Evolutionary conservation across 2,797 vertebrate genomes (phyloP), one percentile per base, ranked within the genome.

Genomic region (Corythornis leucogaster): DNA sequence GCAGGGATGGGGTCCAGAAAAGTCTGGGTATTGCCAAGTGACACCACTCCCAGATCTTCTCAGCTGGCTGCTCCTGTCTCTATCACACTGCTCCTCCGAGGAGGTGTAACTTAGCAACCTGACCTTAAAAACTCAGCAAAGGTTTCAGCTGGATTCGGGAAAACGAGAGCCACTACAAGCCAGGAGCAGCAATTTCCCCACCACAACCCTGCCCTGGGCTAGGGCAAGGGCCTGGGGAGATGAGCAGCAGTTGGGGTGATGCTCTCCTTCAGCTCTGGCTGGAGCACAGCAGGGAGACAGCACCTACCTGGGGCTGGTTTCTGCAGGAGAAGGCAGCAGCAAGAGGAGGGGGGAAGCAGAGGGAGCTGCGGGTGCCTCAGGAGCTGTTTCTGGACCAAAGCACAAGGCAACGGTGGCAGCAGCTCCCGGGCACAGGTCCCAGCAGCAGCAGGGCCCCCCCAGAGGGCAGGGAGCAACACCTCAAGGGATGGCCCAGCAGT

Each of bases 21-120:
- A 68, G 42, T 30, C 30, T 1, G 0, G 33, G 12, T 53, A 51
- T 2, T 71, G 74, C 51, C 54, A 8, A 61, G 45, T 63, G 77
- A 61, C 73, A 57, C 40, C 7, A 3, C 71, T 59, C 28, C 40
- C 31, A 51, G 33, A 58, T 28, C 80, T 20, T 63, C 76, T 53
- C 3, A 73, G 61, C 8, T 1, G 0, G 53, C 50, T 59, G 68
- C 59, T 91, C 85, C 71, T 66, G 69, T 51, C 70, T 38, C 15
- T 15, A 76, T 22, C 18, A 42, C 2, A 0, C 53, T 64, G 26
- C 77, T 88, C 43, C 86, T 92, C 77, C 63, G 16, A 85, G 76
- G 73, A 93, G 69, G 91, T 69, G 94, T 94, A 89, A 95, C 95
- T 95, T 95, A 94, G 93, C 93, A 94, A 95, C 91, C 89, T 64